Percentiles rank a stretch among this genome's conserved stretches.
These are phyloP conservation scores for Lottia scabra DNA, from an alignment of 2,888 invertebrate genomes.

Conservation along the genomic window DNA sequence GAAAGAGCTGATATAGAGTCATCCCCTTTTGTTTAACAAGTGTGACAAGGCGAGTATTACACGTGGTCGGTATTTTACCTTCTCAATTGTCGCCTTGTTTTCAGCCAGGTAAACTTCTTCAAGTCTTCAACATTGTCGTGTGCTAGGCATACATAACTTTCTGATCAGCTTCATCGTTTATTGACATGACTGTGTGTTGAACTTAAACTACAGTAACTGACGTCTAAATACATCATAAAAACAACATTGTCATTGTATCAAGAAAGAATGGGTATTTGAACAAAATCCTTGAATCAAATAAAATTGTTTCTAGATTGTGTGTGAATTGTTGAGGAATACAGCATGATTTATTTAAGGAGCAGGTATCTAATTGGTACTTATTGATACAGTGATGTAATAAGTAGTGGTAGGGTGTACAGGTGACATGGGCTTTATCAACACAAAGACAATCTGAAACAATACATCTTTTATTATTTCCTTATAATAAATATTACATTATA, in stretches of 20 bases:
- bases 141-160: constrained; percentile 4
- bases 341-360: neutral
- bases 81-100: constrained; percentile 6
- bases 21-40: constrained; percentile 4
- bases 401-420: neutral
- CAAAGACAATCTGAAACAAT: too few species aligned
- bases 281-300: neutral
- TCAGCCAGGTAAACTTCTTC: neutral
- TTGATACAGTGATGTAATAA: neutral
- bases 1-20: constrained; percentile 1
- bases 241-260: neutral
- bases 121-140: constrained; percentile 3
- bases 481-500: too few species aligned
- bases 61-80: constrained; percentile 5
- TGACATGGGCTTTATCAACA: too few species aligned
- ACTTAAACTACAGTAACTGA: neutral
- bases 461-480: too few species aligned
- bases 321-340: neutral
- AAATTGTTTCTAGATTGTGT: constrained; percentile 3
- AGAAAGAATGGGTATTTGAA: neutral
- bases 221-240: neutral
- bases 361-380: neutral
- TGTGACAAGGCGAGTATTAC: constrained; percentile 4
- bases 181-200: neutral
- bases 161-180: neutral